Evolutionary conservation across 2,113 vertebrate species (phyloP), one percentile per base, ranked within the genome.

Genomic region (Arizona elegans): DNA sequence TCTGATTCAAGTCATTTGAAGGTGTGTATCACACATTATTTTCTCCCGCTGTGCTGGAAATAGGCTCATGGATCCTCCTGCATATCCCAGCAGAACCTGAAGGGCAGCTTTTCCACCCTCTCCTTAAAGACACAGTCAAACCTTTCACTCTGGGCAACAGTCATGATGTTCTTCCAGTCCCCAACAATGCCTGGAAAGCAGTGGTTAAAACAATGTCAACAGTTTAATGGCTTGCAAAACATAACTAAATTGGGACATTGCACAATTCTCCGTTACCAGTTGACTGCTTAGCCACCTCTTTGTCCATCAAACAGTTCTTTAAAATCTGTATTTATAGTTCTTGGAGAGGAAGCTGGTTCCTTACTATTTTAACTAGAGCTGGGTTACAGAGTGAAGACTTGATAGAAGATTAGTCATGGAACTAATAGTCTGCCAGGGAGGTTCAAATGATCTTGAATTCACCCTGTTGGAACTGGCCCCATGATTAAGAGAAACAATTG

Each of bases 81-180:
- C 29, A 65, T n/a, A 65, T 65, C 62, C 26, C 62, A 65, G 26
- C 62, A 62, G 58, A 62, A 62, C 58, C 6, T 10, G 24, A 62
- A 62, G 58, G 58, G 58, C 58, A 62, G 58, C 24, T 62, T 62
- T 62, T 26, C 58, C 58, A 62, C 26, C 24, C 58, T 87, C 47
- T 87, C 56, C 86, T 88, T 88, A 65, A 92, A 92, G 33, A 92
- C 91, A 12, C 12, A 24, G 86, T 92, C 86, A 65, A 92, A 92
- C 1, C 50, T 87, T 92, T 92, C 91, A 92, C 8, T 92, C 50
- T 92, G 91, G 52, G 91, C 86, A 38, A 92, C 91, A 15, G 91
- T 92, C 58, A 92, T 62, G 3, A 0, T 10, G 21, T 92, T 92
- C 24, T 92, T 92, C 91, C 91, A 92, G 58, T 92, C 91, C 17